Evolutionary conservation across 2,797 vertebrate species (phyloP).

Genomic region (Peromyscus aztecus): DNA sequence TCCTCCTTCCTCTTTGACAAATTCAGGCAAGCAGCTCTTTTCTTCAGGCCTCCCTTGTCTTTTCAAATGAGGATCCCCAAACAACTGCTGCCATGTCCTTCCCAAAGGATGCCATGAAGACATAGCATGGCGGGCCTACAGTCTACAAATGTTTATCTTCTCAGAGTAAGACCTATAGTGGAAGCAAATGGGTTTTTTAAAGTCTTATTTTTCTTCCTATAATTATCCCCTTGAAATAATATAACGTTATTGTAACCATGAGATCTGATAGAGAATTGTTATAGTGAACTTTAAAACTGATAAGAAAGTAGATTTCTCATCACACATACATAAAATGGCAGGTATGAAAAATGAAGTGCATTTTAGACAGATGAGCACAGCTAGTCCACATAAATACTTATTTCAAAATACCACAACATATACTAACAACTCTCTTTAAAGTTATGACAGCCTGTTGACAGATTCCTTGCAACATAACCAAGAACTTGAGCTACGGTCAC

Average conservation of each 20-base stretch:
- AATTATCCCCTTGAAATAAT: background rate
- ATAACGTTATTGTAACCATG: background rate
- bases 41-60: background rate
- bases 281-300: background rate
- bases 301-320: background rate
- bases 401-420: background rate
- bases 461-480: background rate
- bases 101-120: background rate
- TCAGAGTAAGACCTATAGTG: background rate
- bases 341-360: background rate
- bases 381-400: background rate
- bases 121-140: fast-evolving
- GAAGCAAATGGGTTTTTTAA: constrained; percentile 1
- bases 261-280: background rate
- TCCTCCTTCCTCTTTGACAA: background rate
- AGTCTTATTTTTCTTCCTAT: background rate
- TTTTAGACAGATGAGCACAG: background rate
- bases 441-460: background rate
- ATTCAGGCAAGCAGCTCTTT: background rate
- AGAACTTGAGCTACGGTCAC: background rate
- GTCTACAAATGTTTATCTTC: background rate
- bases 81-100: background rate
- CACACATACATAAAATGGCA: background rate
- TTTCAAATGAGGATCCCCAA: background rate
- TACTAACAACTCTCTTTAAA: background rate